phyloP scores from a whole-genome alignment of 2,113 vertebrate species.

The Alexandromys fortis region DNA sequence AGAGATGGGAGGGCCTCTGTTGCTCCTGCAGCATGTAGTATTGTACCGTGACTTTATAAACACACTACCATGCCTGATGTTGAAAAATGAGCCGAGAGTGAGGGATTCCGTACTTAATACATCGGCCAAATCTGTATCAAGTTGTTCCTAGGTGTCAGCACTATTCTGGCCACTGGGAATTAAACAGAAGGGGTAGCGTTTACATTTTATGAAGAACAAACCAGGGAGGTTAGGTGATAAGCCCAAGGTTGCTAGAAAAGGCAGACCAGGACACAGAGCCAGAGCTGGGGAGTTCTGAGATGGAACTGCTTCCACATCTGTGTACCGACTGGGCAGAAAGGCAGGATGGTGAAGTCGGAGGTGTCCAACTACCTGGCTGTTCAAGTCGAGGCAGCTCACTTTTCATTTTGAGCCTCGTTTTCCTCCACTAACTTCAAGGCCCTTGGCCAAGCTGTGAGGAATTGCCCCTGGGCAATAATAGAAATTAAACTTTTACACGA shows the following conservation, averaged over 20 bases:
- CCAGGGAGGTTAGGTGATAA: neutral
- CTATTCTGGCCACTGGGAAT: neutral
- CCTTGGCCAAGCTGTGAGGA: neutral
- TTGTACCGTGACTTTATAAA: rapidly evolving
- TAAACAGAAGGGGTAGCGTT: neutral
- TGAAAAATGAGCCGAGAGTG: neutral
- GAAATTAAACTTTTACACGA: neutral
- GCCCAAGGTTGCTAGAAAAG: too few species aligned
- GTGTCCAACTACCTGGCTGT: neutral
- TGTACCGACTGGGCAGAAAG: rapidly evolving
- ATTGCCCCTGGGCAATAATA: neutral
- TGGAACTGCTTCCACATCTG: neutral
- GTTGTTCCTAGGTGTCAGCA: neutral
- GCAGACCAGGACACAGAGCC: neutral
- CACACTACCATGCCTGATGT: rapidly evolving
- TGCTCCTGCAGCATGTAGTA: rapidly evolving
- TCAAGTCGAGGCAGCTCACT: neutral
- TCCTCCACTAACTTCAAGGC: neutral
- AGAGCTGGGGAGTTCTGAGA: neutral
- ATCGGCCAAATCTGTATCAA: neutral
- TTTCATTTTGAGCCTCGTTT: neutral
- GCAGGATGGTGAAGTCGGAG: rapidly evolving
- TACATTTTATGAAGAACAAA: neutral
- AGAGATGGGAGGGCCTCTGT: neutral
- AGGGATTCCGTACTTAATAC: neutral